Evolutionary conservation across 2,113 vertebrate species (phyloP), one percentile per base, ranked within the genome.

Genomic region (Uria lomvia): DNA sequence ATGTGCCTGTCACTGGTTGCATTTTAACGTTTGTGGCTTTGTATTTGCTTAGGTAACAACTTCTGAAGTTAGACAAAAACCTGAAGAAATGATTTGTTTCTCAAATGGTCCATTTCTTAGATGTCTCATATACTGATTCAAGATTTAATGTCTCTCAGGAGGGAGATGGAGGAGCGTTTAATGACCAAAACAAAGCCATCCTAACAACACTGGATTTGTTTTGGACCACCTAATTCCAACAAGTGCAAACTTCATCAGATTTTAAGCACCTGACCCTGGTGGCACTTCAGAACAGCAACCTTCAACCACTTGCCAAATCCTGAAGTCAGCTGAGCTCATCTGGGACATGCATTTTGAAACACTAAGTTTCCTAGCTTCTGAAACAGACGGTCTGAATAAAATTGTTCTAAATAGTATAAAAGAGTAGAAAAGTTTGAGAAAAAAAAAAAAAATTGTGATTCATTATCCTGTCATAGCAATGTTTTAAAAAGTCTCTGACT

Each of bases 21-120:
- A 50, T 94, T 91, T 97, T 91, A 92, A 70, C 47, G 8, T 58
- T 55, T 72, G 32, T 90, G 50, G 9, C 27, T 96, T 95, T 87
- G 38, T n/a, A 53, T 90, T 85, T 85, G 66, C 6, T 78, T 53
- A n/a, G 20, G 30, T 32, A 89, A 56, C 11, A 42, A 43, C 24
- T 70, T 78, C 65, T 60, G 56, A 63, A 85, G 11, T 89, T 81
- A 79, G 65, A 66, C 22, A 62, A 85, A 94, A 78, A 2, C 12
- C 4, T 6, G 4, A 90, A 73, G 40, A 73, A 52, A 32, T 65
- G 2, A 42, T 62, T 76, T 40, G 9, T 50, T 89, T 55, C n/a
- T 73, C 32, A 76, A 43, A 62, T 29, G 8, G n/a, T 62, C 30
- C 5, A 27, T 73, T 92, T 91, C 29, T 85, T 52, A 83, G 47